phyloP scores from a whole-genome alignment of 2,113 vertebrate species.

The Chiloscyllium plagiosum region DNA sequence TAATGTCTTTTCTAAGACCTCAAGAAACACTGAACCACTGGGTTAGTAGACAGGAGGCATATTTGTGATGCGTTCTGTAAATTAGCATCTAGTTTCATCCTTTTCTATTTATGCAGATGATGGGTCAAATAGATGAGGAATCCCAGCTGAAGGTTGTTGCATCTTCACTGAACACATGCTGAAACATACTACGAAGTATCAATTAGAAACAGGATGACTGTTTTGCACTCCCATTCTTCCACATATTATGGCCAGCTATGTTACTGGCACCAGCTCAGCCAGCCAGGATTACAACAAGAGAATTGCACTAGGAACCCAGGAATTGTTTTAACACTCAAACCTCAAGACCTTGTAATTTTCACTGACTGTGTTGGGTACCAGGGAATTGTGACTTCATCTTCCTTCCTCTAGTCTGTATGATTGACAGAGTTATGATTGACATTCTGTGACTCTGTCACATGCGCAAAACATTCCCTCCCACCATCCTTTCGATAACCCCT shows the following conservation, averaged over 20 bases:
- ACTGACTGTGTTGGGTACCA: background rate
- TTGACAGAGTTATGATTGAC: no score
- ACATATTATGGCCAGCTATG: background rate
- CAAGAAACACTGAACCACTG: no score
- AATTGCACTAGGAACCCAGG: background rate
- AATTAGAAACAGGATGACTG: background rate
- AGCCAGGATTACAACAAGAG: background rate
- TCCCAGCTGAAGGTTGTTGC: background rate
- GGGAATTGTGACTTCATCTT: background rate
- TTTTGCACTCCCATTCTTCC: background rate
- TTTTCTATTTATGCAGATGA: no score
- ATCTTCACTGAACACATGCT: background rate
- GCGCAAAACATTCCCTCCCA: no score
- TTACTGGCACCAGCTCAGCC: background rate
- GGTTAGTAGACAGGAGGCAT: no score
- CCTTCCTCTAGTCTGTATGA: background rate
- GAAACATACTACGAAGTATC: background rate
- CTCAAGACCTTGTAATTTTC: background rate
- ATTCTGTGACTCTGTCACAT: no score
- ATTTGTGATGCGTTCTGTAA: no score
- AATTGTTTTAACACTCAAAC: background rate
- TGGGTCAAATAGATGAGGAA: background rate
- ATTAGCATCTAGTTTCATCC: no score
- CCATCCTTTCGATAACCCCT: no score
- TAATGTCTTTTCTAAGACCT: no score